Conservation (phyloP, 2,888 invertebrate genomes). For the Ormyrus nitidulus region DNA sequence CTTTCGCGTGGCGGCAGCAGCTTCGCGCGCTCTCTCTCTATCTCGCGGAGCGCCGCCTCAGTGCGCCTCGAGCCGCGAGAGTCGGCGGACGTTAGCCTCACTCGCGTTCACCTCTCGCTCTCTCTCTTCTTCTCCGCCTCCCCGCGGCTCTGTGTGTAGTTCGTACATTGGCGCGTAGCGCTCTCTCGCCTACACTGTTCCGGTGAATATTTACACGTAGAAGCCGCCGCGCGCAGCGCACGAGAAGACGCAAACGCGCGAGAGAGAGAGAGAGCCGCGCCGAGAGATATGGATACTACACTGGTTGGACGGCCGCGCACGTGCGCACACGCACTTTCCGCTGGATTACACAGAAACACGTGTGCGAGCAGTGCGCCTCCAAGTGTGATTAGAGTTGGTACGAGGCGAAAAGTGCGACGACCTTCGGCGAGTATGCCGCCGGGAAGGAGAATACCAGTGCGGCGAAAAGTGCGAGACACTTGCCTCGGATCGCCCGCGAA, state of each 20-base stretch:
- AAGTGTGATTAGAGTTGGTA: no score
- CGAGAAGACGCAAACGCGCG: no score
- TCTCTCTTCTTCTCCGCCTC: no score
- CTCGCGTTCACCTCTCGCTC: no score
- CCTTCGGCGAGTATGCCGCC: not conserved
- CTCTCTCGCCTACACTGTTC: no score
- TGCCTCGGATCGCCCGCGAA: not conserved
- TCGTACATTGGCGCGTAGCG: no score
- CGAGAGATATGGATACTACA: not conserved
- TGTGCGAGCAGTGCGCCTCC: no score
- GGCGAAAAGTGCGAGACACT: not conserved
- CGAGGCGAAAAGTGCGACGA: no score
- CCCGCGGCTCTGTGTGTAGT: no score
- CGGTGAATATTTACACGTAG: no score
- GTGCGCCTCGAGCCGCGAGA: conserved; percentile 54
- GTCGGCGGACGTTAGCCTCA: conserved; percentile 14
- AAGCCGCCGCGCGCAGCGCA: no score
- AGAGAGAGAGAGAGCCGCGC: no score
- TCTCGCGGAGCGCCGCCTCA: conserved; percentile 45
- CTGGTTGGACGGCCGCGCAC: conserved; percentile 8
- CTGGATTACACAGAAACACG: not conserved
- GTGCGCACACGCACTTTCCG: conserved; percentile 28
- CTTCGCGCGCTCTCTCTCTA: not conserved
- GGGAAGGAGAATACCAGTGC: not conserved
- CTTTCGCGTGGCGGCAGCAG: conserved; percentile 35